Conservation (phyloP, 1,140 invertebrate genomes). For the Phymorhynchus buccinoides region DNA sequence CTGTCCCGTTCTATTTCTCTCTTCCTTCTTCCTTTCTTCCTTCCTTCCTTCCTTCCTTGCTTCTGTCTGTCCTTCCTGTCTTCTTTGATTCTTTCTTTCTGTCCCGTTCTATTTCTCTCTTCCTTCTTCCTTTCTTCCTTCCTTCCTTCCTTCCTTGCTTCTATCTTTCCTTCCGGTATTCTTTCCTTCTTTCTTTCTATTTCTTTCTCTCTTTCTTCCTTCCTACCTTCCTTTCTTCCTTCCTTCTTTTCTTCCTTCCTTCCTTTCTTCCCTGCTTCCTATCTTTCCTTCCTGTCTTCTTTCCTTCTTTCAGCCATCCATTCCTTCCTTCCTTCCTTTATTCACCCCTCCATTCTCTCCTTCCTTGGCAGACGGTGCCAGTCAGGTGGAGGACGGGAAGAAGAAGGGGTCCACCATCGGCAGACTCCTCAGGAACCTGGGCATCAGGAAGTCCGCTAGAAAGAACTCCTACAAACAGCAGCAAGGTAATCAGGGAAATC, state of each 20-base stretch:
- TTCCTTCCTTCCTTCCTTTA: not conserved
- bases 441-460: conserved; percentile 61
- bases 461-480: conserved; percentile 66
- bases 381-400: conserved; percentile 51
- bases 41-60: not conserved
- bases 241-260: not conserved
- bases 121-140: not conserved
- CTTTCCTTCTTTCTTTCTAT: not conserved
- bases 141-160: not conserved
- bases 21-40: not conserved
- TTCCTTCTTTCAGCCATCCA: not conserved
- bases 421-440: conserved; percentile 65
- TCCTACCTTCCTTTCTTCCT: not conserved
- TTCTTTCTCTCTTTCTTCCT: not conserved
- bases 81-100: not conserved
- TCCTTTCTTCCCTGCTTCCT: not conserved
- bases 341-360: not conserved
- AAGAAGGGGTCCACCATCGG: conserved; percentile 64
- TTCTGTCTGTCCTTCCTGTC: not conserved
- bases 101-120: not conserved
- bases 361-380: not conserved
- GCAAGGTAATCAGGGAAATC: conserved; percentile 68
- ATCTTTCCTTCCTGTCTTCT: not conserved
- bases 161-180: not conserved
- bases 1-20: not conserved